Percentiles rank a stretch among this genome's conserved stretches.
phyloP scores from a whole-genome alignment of 37 sponge, comb jelly and placozoan species.

The Lycopodina hypogea region DNA sequence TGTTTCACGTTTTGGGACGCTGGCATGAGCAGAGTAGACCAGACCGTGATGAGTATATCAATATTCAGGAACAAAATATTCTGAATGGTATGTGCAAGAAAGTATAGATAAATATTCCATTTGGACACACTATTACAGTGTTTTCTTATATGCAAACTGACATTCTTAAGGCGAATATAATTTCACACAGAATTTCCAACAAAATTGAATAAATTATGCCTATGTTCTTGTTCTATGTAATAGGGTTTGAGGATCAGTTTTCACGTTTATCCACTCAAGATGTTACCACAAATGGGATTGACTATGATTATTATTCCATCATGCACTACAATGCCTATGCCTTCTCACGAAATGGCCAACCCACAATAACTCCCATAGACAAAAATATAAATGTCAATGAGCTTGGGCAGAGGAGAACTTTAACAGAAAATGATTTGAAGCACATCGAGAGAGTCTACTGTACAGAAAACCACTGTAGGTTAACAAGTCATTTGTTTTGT shows the following conservation, averaged over 20 bases:
- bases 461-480: not conserved
- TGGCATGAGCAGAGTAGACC: conserved; percentile 91
- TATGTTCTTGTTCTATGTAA: conserved; percentile 2
- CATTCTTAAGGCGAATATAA: too few species aligned
- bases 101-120: too few species aligned
- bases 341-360: conserved; percentile 60
- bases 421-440: conserved; percentile 46
- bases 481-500: too few species aligned
- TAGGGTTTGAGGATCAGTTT: conserved; percentile 63
- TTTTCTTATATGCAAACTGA: too few species aligned
- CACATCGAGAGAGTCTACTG: conserved; percentile 65
- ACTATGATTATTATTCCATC: conserved; percentile 70
- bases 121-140: too few species aligned
- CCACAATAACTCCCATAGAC: conserved; percentile 52
- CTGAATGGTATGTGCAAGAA: conserved; percentile 19
- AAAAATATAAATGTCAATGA: not conserved
- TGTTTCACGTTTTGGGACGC: conserved; percentile 22
- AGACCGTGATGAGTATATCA: conserved; percentile 72
- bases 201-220: too few species aligned
- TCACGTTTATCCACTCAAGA: conserved; percentile 12
- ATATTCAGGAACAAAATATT: conserved; percentile 47
- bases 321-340: conserved; percentile 81
- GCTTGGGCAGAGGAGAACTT: conserved; percentile 62
- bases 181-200: too few species aligned
- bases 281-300: conserved; percentile 59